Conservation (phyloP, 2,888 invertebrate species). For the Lydus trimaculatus region DNA sequence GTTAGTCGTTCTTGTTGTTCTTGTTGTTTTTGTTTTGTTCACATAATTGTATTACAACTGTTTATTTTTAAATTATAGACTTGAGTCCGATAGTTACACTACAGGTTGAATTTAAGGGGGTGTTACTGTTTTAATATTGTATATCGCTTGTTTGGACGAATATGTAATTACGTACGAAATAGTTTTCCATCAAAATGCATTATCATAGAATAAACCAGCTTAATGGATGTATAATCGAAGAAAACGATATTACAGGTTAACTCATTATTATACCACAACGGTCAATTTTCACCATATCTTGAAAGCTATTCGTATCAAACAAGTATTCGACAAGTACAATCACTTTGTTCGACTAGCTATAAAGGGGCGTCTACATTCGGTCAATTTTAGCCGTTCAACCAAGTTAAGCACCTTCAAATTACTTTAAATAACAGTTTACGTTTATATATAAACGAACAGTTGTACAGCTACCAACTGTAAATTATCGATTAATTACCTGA, state of each 20-base stretch:
- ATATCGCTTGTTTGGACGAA: not conserved
- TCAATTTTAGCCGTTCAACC: too few species aligned
- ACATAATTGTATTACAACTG: not conserved
- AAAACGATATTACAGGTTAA: constrained; percentile 1
- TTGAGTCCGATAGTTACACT: not conserved
- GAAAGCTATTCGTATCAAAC: too few species aligned
- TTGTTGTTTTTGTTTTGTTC: not conserved
- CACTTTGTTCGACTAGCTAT: too few species aligned
- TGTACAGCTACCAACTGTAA: too few species aligned
- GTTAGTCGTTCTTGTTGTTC: not conserved
- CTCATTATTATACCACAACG: not conserved
- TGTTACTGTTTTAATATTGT: constrained; percentile 8
- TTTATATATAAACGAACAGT: too few species aligned
- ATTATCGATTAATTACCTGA: too few species aligned
- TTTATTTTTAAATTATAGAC: constrained; percentile 1
- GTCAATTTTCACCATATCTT: too few species aligned
- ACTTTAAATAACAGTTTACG: too few species aligned
- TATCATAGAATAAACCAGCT: constrained; percentile 1
- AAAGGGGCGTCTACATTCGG: too few species aligned
- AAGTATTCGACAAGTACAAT: too few species aligned
- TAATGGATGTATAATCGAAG: constrained; percentile 1
- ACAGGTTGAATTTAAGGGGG: not conserved
- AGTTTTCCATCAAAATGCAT: constrained; percentile 1
- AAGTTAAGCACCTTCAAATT: too few species aligned
- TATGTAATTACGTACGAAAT: constrained; percentile 4